Percentiles rank a stretch among this genome's conserved stretches.
These are phyloP conservation scores for Thera britannica DNA, from an alignment of 2,888 invertebrate genomes.

Conservation along the genomic window DNA sequence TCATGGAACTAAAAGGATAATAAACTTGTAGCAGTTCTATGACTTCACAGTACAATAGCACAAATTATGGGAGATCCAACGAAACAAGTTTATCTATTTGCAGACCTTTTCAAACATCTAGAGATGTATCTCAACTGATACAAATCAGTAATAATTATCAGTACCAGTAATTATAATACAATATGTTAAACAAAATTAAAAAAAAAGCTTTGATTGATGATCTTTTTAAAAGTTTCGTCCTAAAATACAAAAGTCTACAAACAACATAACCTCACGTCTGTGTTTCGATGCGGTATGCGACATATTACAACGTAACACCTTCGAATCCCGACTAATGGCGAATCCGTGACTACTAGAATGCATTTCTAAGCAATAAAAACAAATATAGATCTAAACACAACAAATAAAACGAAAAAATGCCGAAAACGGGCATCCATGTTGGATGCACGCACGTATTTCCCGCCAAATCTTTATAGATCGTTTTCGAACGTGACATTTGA, in stretches of 20 bases:
- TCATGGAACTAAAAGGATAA: too few species aligned
- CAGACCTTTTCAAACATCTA: too few species aligned
- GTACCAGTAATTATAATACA: too few species aligned
- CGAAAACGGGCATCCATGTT: constrained; percentile 38
- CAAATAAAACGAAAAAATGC: constrained; percentile 70
- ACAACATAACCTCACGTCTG: constrained; percentile 36
- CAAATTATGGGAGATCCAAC: too few species aligned
- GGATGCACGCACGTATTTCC: constrained; percentile 63
- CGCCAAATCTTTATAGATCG: constrained; percentile 79
- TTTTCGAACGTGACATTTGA: constrained; percentile 76
- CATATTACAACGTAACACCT: constrained; percentile 46
- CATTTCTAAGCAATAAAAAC: constrained; percentile 78
- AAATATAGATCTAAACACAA: constrained; percentile 75
- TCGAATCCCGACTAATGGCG: constrained; percentile 70
- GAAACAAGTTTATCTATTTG: too few species aligned
- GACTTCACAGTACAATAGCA: too few species aligned
- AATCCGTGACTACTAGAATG: constrained; percentile 76
- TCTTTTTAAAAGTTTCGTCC: constrained; percentile 12
- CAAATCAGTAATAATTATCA: too few species aligned
- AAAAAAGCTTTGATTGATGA: constrained; percentile 9
- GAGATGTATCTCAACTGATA: too few species aligned
- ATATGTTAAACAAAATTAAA: too few species aligned
- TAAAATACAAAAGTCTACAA: constrained; percentile 15
- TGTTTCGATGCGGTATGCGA: constrained; percentile 41
- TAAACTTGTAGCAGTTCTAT: too few species aligned